Conservation (phyloP, 2,888 invertebrate species). For the Panopea generosa region DNA sequence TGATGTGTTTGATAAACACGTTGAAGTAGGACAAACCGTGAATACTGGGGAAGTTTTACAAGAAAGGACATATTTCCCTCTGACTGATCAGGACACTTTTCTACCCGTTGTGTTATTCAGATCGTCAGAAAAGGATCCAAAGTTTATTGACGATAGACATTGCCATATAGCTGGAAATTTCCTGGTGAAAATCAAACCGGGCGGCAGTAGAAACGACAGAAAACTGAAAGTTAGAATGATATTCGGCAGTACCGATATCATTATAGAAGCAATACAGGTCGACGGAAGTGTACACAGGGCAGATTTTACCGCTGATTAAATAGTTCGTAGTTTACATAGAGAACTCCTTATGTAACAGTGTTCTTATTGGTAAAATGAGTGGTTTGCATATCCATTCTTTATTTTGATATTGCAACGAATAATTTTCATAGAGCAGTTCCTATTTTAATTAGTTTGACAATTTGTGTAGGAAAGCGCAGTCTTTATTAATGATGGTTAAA, state of each 20-base stretch:
- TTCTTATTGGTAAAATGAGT: too few relatives aligned
- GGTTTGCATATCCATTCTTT: too few relatives aligned
- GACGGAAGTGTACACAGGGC: conserved; percentile 6
- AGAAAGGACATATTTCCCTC: conserved; percentile 13
- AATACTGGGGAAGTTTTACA: neutral
- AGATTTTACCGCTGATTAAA: conserved; percentile 12
- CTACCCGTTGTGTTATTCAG: conserved; percentile 14
- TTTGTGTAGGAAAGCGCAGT: too few relatives aligned
- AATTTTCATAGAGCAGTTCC: too few relatives aligned
- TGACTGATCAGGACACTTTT: conserved; percentile 11
- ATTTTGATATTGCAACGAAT: too few relatives aligned
- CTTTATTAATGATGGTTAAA: too few relatives aligned
- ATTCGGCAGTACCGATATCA: conserved; percentile 20
- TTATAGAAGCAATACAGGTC: conserved; percentile 1
- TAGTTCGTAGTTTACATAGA: too few relatives aligned
- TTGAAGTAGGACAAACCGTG: conserved; percentile 18
- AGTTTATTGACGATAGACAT: conserved; percentile 24
- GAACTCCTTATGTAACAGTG: too few relatives aligned
- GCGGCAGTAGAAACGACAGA: neutral
- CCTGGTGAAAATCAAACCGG: neutral
- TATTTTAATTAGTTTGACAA: too few relatives aligned
- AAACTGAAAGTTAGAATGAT: conserved; percentile 5
- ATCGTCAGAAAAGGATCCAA: conserved; percentile 16
- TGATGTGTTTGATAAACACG: conserved; percentile 37
- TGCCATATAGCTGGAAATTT: conserved; percentile 22